Base-by-base conservation (phyloP, 2,888 invertebrate genomes). In the Aplocera efformata region DNA sequence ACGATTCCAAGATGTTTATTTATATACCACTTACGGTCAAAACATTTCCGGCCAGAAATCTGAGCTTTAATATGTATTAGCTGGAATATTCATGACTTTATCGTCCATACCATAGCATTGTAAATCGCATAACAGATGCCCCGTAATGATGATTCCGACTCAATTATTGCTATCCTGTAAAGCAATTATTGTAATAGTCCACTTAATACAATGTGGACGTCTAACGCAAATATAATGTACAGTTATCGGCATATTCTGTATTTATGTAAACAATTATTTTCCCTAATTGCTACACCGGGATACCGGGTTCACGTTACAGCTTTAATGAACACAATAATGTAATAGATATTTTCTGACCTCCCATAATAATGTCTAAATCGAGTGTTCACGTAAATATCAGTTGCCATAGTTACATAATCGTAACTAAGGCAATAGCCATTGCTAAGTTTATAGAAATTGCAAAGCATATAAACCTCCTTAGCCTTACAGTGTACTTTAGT, bases 271-370 rank as follows among this genome's bases (percentile, higher is more conserved):
- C 76, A 85, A 85, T 83, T 81, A 86, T 79, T 82, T 75, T 65
- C 69, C 72, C 58, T 86, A 84, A 86, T 85, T 85, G 84, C 75
- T 72, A 61, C 65, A 58, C 64, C 71, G 60, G 65, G 66, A 65
- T 62, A 63, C 66, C 51, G 37, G 71, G 60, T 53, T 79, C 68
- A 50, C 53, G 57, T 85, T 84, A 73, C 79, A 67, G 47, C 67
- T 72, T 72, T 86, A 88, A 86, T 84, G 86, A 88, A 80, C 78
- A 72, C 68, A 80, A 68, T 67, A 71, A 80, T 67, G 86, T 78
- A 84, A 88, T 67, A 72, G 84, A 88, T 85, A 86, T 80, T 85
- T 82, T 81, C 79, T 76, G 75, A 82, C 74, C 74, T 75, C 60
- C 60, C 58, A 59, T 71, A 67, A 73, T 70, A 68, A 65, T 56